Evolutionary conservation across 2,888 invertebrate species (phyloP).

Genomic region (Macaria liturata): DNA sequence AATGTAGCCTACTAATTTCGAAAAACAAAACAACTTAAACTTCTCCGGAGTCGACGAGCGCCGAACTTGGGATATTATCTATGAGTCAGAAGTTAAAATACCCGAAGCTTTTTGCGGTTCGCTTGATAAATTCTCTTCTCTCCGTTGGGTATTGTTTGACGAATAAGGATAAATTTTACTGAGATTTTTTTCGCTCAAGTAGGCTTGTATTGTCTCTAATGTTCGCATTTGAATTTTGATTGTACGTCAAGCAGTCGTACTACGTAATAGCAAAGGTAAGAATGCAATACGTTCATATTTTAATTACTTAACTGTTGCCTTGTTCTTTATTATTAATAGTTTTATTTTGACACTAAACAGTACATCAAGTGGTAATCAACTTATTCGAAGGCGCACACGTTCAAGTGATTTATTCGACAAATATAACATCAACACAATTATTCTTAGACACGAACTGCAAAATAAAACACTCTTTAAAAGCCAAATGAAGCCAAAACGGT

Average conservation of each 20-base stretch:
- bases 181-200: background rate
- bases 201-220: background rate
- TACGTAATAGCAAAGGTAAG: too few relatives aligned
- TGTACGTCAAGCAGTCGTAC: too few relatives aligned
- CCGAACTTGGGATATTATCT: slow-evolving; percentile 52
- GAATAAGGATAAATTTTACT: slow-evolving; percentile 6
- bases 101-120: slow-evolving; percentile 24
- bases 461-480: slow-evolving; percentile 12
- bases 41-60: slow-evolving; percentile 52
- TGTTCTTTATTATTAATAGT: too few relatives aligned
- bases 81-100: slow-evolving; percentile 50
- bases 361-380: too few relatives aligned
- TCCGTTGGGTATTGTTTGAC: slow-evolving; percentile 14
- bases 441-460: too few relatives aligned
- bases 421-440: too few relatives aligned
- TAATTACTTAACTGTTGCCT: too few relatives aligned
- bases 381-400: too few relatives aligned
- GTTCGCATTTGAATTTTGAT: too few relatives aligned
- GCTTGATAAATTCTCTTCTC: slow-evolving; percentile 13
- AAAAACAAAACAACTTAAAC: slow-evolving; percentile 58
- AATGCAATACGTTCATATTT: too few relatives aligned
- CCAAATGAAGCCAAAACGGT: slow-evolving; percentile 21
- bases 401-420: too few relatives aligned
- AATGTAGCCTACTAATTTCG: slow-evolving; percentile 75
- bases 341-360: too few relatives aligned